Percentiles rank a stretch among this genome's conserved stretches.
Evolutionary conservation across 2,888 invertebrate species (phyloP).

Genomic region (Erebia aethiops): DNA sequence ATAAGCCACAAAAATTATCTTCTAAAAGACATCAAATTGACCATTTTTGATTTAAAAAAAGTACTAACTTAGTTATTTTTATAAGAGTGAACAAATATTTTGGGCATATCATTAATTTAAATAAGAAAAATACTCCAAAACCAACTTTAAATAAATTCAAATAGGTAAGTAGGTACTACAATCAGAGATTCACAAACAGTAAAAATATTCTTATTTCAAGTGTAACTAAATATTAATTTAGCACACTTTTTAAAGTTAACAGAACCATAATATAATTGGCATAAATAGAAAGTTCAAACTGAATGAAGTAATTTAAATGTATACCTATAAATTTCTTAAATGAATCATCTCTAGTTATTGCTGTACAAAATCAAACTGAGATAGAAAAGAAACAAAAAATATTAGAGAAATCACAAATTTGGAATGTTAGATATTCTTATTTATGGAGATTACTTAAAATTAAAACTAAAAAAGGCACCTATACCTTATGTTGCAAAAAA

Average conservation of each 20-base stretch:
- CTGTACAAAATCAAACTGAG: neutral
- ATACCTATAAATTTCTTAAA: neutral
- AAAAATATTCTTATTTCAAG: neutral
- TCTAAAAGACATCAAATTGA: neutral
- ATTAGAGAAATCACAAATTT: conserved; percentile 46
- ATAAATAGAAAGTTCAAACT: conserved; percentile 14
- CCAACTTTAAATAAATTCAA: neutral
- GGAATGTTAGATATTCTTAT: conserved; percentile 53
- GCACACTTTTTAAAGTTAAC: conserved; percentile 9
- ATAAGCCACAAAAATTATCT: neutral
- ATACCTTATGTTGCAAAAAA: neutral
- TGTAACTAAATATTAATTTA: neutral
- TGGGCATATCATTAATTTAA: neutral
- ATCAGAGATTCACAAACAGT: conserved; percentile 9
- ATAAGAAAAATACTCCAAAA: neutral
- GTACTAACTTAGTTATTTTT: neutral
- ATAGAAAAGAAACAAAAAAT: conserved; percentile 4
- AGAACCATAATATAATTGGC: conserved; percentile 7
- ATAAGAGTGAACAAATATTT: neutral
- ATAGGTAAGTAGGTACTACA: no score
- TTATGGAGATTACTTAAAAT: neutral
- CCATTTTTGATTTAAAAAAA: neutral
- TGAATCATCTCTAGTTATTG: conserved; percentile 28
- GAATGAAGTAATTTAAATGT: conserved; percentile 8
- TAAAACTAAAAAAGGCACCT: neutral